Evolutionary conservation across 2,113 vertebrate genomes (phyloP).

Genomic region (Mellivora capensis): DNA sequence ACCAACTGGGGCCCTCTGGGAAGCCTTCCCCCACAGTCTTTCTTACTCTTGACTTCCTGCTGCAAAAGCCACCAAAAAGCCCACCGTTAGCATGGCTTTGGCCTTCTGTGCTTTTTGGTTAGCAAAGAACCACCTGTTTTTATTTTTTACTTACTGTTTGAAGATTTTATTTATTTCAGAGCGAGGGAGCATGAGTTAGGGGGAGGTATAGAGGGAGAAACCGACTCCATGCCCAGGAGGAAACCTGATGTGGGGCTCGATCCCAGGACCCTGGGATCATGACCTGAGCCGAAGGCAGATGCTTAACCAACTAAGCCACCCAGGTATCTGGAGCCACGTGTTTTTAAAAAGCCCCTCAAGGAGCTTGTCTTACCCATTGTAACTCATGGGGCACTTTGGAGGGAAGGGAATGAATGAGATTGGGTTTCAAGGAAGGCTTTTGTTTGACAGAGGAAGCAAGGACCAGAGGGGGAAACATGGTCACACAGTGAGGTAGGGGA

Average conservation of each 20-base stretch:
- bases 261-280: not conserved
- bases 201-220: not conserved
- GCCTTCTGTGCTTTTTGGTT: not conserved
- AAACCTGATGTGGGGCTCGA: not conserved
- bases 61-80: not conserved
- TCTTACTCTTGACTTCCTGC: not conserved
- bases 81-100: not conserved
- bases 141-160: not conserved
- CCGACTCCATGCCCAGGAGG: not conserved
- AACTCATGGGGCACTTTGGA: not conserved
- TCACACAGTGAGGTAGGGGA: not conserved
- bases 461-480: not conserved
- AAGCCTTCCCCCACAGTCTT: no score
- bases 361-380: not conserved
- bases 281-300: not conserved
- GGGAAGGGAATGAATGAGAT: not conserved
- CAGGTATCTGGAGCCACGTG: not conserved
- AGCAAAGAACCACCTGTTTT: not conserved
- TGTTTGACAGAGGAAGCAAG: not conserved
- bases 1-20: not conserved
- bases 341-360: not conserved
- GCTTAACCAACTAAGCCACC: not conserved
- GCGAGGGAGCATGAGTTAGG: not conserved
- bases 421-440: not conserved
- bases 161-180: not conserved